phyloP scores from a whole-genome alignment of 37 sponge, comb jelly and placozoan genomes.

The Aphrocallistes beatrix region DNA sequence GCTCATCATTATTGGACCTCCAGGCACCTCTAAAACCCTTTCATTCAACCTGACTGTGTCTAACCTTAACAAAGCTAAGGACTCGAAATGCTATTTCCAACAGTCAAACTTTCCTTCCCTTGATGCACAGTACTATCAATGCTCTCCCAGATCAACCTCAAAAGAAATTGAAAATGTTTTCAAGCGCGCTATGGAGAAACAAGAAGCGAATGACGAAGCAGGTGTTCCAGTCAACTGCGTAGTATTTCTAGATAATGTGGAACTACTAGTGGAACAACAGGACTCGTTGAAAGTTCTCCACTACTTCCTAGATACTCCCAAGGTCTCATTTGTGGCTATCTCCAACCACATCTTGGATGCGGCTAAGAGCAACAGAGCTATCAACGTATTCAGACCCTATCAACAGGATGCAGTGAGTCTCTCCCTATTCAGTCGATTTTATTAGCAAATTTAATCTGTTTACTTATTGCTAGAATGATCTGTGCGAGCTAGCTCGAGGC shows the following conservation, averaged over 20 bases:
- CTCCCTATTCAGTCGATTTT: neutral
- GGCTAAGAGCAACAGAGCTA: constrained; percentile 81
- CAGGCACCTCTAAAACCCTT: constrained; percentile 81
- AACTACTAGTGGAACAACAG: constrained; percentile 69
- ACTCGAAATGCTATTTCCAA: constrained; percentile 33
- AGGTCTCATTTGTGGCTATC: constrained; percentile 85
- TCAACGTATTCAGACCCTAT: constrained; percentile 65
- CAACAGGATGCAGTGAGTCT: neutral
- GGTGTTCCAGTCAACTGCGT: constrained; percentile 57
- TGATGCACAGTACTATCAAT: constrained; percentile 77
- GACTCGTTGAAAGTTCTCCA: constrained; percentile 86
- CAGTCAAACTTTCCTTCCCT: constrained; percentile 43
- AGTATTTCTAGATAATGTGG: constrained; percentile 92
- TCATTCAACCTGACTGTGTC: constrained; percentile 71
- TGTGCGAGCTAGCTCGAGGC: neutral
- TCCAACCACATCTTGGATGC: constrained; percentile 85
- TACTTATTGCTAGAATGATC: neutral
- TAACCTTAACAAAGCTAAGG: constrained; percentile 62
- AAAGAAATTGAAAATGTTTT: constrained; percentile 76
- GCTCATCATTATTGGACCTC: constrained; percentile 77
- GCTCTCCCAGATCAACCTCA: constrained; percentile 76
- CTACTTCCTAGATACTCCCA: constrained; percentile 64
- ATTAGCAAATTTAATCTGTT: too few species aligned
- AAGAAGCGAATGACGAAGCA: constrained; percentile 20
- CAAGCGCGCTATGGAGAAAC: constrained; percentile 63